A percentile compares a stretch with the other conserved stretches of the same genome.
These are phyloP conservation scores for Halictus ligatus DNA, from an alignment of 2,888 invertebrate species.

Conservation along the genomic window DNA sequence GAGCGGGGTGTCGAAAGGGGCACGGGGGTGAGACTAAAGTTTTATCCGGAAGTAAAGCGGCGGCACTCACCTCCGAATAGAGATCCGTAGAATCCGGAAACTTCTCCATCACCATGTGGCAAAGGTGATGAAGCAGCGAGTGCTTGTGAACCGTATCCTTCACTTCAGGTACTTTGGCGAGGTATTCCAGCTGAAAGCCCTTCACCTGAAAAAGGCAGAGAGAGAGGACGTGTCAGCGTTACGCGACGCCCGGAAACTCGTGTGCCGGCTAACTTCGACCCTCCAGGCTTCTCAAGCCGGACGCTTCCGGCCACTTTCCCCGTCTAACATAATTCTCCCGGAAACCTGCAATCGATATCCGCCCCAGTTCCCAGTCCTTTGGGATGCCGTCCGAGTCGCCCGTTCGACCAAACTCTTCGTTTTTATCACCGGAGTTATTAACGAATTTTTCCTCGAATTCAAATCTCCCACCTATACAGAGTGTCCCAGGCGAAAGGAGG, in stretches of 20 bases:
- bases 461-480: neutral
- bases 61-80: constrained; percentile 94
- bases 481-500: neutral
- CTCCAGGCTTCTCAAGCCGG: constrained; percentile 9
- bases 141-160: constrained; percentile 99
- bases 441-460: neutral
- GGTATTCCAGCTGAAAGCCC: constrained; percentile 98
- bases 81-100: constrained; percentile 98
- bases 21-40: constrained; percentile 50
- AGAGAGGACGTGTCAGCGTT: constrained; percentile 42
- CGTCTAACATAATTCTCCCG: constrained; percentile 44
- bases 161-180: constrained; percentile 98
- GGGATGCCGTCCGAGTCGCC: neutral
- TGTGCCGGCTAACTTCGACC: constrained; percentile 35
- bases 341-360: constrained; percentile 47
- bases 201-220: constrained; percentile 87
- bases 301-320: constrained; percentile 44
- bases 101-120: constrained; percentile 98
- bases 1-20: neutral
- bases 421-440: neutral
- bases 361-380: neutral
- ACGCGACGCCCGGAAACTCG: constrained; percentile 31
- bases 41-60: constrained; percentile 52
- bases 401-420: neutral
- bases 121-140: constrained; percentile 97